Evolutionary conservation across 2,888 invertebrate genomes (phyloP), one percentile per base, ranked within the genome.

Genomic region (Melipona beecheii): DNA sequence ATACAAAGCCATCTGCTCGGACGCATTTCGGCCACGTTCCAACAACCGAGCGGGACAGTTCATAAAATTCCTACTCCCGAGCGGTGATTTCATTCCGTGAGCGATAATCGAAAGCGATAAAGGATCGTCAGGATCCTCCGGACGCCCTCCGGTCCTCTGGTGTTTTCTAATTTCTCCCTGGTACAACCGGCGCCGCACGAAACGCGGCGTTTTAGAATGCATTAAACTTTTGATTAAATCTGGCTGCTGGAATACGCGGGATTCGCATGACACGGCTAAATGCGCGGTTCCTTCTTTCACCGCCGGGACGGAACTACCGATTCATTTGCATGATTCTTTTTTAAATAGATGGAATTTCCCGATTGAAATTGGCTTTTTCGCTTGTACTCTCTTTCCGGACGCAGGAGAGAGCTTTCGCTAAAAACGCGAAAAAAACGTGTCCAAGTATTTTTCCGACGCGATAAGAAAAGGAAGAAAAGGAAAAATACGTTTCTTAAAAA

Each of bases 201-300:
- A 56, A 64, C 54, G 2, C 43, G 11, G 43, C 54, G 43, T 24
- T 77, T 31, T 52, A 36, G 70, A 82, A 75, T 58, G 82, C 75
- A 65, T 82, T 80, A 78, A 79, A 78, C 70, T 62, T 78, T 71
- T 58, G 80, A 80, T 80, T 64, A 65, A 80, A 65, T 69, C 62
- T 36, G 6, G 66, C 21, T 58, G 52, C 66, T 27, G 24, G 65
- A 43, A 17, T n/a, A n/a, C 49, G 31, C 24, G 56, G 69, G 54
- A 54, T 31, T 54, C 82, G 43, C 21, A 66, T 72, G 49, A 62
- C 60, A 50, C 66, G 50, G 49, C 60, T 17, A 54, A 54, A 36
- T 11, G 19, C 62, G 21, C 31, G 36, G 36, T 31, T 27, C 49
- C n/a, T 65, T 78, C 56, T 49, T 27, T 43, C 36, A 43, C 43